Conservation (phyloP, 2,797 vertebrate genomes). For the Melanotaenia nigrans region DNA sequence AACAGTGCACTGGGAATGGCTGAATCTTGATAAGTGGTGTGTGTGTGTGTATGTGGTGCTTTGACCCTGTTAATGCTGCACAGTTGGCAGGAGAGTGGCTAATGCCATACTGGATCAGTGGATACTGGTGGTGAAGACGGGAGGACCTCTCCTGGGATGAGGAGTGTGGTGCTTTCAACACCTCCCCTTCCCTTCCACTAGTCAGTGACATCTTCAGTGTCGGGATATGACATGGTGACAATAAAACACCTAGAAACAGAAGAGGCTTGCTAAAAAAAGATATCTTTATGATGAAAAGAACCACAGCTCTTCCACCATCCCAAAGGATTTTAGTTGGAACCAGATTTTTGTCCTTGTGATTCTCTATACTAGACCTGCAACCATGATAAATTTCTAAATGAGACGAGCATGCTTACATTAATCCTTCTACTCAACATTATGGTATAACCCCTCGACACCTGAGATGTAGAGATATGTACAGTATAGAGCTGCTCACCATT, state of each 20-base stretch:
- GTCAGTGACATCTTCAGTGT: slow-evolving; percentile 28
- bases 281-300: neutral
- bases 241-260: slow-evolving; percentile 1
- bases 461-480: slow-evolving; percentile 42
- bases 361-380: neutral
- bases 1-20: slow-evolving; percentile 75
- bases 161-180: slow-evolving; percentile 62
- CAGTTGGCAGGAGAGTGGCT: slow-evolving; percentile 77
- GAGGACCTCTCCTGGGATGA: slow-evolving; percentile 53
- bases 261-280: neutral
- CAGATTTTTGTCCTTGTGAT: slow-evolving; percentile 14
- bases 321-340: neutral
- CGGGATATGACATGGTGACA: slow-evolving; percentile 35
- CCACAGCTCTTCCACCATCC: too few relatives aligned
- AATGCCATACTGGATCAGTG: slow-evolving; percentile 83
- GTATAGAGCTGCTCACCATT: slow-evolving; percentile 40
- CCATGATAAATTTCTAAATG: slow-evolving; percentile 24
- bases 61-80: slow-evolving; percentile 76
- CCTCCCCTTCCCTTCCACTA: slow-evolving; percentile 31
- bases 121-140: slow-evolving; percentile 71
- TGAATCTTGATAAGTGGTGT: slow-evolving; percentile 54
- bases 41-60: slow-evolving; percentile 34
- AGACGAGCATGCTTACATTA: slow-evolving; percentile 34
- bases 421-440: slow-evolving; percentile 30
- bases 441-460: slow-evolving; percentile 22